Evolutionary conservation across 35 echinoderm and acorn worm genomes (phyloP).

Genomic region (Lytechinus pictus): DNA sequence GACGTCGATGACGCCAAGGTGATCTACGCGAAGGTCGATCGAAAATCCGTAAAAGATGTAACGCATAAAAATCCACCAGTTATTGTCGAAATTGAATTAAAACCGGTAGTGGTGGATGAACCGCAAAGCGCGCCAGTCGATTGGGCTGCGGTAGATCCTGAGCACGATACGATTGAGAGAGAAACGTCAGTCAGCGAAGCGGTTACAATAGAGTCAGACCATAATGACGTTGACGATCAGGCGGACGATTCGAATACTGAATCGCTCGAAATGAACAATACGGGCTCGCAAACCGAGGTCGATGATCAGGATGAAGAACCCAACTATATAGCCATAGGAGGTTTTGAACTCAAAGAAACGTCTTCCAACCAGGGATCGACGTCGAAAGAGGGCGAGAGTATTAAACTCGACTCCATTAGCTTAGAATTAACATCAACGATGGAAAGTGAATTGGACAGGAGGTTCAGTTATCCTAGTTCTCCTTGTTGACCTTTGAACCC

Average conservation of each 20-base stretch:
- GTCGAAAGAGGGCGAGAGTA: background rate
- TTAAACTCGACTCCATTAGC: background rate
- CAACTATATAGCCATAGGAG: background rate
- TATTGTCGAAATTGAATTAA: background rate
- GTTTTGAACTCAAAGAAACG: background rate
- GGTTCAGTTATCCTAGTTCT: background rate
- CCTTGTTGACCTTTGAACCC: background rate
- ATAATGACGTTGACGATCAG: background rate
- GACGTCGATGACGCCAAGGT: background rate
- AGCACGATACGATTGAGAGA: background rate
- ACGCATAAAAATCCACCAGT: background rate
- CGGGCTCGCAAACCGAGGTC: background rate
- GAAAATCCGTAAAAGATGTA: background rate
- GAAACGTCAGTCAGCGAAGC: background rate
- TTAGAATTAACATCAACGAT: background rate
- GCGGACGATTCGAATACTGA: background rate
- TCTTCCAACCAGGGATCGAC: background rate
- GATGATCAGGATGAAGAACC: background rate
- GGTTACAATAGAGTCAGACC: background rate
- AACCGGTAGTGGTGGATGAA: background rate
- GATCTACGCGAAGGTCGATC: conserved; percentile 17
- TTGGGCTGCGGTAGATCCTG: background rate
- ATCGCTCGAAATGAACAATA: background rate
- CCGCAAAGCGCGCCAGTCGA: background rate
- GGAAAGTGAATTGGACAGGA: conserved; percentile 10